Percentiles rank a stretch among this genome's conserved stretches.
These are phyloP conservation scores for Pararge aegeria DNA, from an alignment of 1,140 invertebrate genomes.

Conservation along the genomic window DNA sequence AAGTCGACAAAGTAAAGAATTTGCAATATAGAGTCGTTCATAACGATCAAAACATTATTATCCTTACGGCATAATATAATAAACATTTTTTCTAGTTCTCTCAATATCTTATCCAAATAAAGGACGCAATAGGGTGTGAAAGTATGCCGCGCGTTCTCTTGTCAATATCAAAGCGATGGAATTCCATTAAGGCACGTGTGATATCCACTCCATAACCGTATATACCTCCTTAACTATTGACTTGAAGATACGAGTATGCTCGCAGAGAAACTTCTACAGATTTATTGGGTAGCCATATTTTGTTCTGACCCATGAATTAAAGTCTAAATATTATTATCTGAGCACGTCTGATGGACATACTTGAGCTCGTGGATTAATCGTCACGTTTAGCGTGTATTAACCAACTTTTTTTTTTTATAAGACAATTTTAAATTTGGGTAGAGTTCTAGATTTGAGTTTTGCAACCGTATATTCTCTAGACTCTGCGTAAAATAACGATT, in stretches of 20 bases:
- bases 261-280: background rate
- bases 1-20: no score
- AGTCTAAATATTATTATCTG: no score
- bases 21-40: background rate
- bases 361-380: no score
- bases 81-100: constrained; percentile 10
- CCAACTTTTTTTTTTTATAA: no score
- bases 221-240: background rate
- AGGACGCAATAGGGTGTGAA: constrained; percentile 15
- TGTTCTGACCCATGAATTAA: no score
- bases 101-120: constrained; percentile 15
- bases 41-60: constrained; percentile 3
- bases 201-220: constrained; percentile 9
- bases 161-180: constrained; percentile 45
- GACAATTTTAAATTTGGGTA: no score
- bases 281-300: no score
- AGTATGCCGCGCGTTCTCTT: constrained; percentile 15
- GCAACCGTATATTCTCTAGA: no score
- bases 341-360: no score
- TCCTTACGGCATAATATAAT: background rate
- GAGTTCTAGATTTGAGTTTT: no score
- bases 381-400: no score
- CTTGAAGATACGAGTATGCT: background rate
- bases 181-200: constrained; percentile 39
- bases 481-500: no score